phyloP scores from a whole-genome alignment of 37 sponge, comb jelly and placozoan species.

The Diacarnus erythraeanus region DNA sequence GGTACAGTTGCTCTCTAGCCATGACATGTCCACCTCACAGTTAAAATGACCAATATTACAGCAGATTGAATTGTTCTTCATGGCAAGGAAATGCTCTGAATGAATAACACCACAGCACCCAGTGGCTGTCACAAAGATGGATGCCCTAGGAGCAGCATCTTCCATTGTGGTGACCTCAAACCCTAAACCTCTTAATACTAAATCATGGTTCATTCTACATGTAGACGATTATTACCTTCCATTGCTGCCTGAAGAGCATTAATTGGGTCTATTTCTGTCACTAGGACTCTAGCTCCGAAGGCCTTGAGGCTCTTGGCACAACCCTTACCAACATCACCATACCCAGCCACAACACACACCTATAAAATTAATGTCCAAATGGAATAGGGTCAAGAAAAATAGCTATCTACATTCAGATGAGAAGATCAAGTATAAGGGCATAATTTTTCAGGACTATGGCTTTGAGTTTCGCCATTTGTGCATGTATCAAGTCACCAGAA shows the following conservation, averaged over 20 bases:
- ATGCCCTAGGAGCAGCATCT: conserved; percentile 70
- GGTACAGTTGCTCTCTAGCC: conserved; percentile 77
- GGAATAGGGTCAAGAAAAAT: background rate
- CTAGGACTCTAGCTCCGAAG: conserved; percentile 93
- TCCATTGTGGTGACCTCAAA: conserved; percentile 98
- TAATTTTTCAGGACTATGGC: no score
- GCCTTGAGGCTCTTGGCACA: conserved; percentile 92
- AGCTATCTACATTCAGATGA: background rate
- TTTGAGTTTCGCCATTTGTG: no score
- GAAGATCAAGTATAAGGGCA: background rate
- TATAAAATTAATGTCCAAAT: background rate
- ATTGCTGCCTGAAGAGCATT: conserved; percentile 99
- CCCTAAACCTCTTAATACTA: conserved; percentile 44
- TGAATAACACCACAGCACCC: conserved; percentile 89
- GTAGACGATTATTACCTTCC: conserved; percentile 76
- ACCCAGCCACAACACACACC: conserved; percentile 97
- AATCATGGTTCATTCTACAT: no score
- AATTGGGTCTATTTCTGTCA: conserved; percentile 97
- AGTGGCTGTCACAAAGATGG: conserved; percentile 96
- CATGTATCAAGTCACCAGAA: no score
- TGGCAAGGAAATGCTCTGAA: conserved; percentile 81
- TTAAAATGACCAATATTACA: conserved; percentile 99
- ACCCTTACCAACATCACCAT: conserved; percentile 99
- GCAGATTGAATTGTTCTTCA: conserved; percentile 93
- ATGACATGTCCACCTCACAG: conserved; percentile 92